phyloP scores from a whole-genome alignment of 2,113 vertebrate genomes.

The Sterrhoptilus dennistouni region DNA sequence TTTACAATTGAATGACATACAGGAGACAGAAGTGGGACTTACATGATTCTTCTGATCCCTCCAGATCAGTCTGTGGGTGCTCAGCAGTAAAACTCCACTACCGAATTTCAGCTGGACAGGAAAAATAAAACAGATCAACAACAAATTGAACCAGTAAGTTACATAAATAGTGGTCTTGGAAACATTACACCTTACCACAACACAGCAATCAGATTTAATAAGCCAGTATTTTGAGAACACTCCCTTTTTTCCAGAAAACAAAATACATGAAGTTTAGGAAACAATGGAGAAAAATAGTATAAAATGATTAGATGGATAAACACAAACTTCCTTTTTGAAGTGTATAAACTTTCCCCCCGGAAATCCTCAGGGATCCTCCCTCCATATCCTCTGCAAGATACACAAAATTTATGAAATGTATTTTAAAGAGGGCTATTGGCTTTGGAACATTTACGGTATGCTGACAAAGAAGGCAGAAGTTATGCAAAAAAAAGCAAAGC shows the following conservation, averaged over 20 bases:
- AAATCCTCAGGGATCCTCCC: conserved; percentile 42
- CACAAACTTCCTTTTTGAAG: conserved; percentile 9
- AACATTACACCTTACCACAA: not conserved
- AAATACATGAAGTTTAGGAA: not conserved
- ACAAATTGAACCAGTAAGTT: not conserved
- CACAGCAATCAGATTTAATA: not conserved
- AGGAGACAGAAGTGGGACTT: conserved; percentile 41
- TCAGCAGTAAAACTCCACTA: conserved; percentile 85
- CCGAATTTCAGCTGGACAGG: conserved; percentile 85
- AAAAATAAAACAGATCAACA: not conserved
- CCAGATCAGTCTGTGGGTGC: conserved; percentile 93
- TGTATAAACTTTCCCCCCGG: not conserved
- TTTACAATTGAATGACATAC: not conserved
- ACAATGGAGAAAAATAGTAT: not conserved
- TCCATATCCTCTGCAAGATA: not conserved
- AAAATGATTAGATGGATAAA: not conserved
- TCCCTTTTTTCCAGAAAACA: not conserved
- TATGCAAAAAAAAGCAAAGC: not conserved
- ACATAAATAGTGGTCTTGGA: not conserved
- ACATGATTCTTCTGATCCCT: conserved; percentile 95
- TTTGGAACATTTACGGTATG: not conserved
- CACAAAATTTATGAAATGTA: not conserved
- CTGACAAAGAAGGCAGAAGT: not conserved
- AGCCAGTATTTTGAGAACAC: not conserved
- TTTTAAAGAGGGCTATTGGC: not conserved